Conservation (phyloP, 2,888 invertebrate genomes). For the Epirrhoe alternata region DNA sequence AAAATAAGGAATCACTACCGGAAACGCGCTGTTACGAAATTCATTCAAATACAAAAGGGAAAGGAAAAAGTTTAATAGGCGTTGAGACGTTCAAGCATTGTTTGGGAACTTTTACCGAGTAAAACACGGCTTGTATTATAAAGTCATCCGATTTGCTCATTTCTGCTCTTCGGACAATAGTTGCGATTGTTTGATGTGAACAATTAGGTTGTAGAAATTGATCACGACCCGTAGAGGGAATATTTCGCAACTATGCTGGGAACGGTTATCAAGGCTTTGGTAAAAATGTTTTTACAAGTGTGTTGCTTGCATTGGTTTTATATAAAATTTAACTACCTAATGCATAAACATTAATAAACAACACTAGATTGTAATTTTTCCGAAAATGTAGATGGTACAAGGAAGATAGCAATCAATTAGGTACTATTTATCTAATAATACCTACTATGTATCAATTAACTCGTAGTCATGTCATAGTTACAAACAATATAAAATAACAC, state of each 20-base stretch:
- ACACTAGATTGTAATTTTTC: too few relatives aligned
- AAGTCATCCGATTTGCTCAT: conserved; percentile 62
- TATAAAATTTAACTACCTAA: too few relatives aligned
- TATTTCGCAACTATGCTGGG: conserved; percentile 8
- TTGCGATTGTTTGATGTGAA: conserved; percentile 65
- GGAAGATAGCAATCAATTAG: too few relatives aligned
- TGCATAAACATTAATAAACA: too few relatives aligned
- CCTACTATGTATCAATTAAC: too few relatives aligned
- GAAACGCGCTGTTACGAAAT: conserved; percentile 57
- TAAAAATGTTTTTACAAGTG: not conserved
- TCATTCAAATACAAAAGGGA: conserved; percentile 69
- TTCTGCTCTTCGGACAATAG: conserved; percentile 65
- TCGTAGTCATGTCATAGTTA: too few relatives aligned
- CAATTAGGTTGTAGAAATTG: conserved; percentile 60
- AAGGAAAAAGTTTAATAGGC: conserved; percentile 71
- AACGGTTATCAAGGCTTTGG: not conserved
- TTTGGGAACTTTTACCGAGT: conserved; percentile 68
- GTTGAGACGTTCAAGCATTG: conserved; percentile 60
- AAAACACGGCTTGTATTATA: conserved; percentile 66
- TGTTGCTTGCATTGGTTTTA: too few relatives aligned
- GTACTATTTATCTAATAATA: too few relatives aligned
- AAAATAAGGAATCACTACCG: conserved; percentile 50
- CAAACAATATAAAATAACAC: too few relatives aligned
- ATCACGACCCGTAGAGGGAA: conserved; percentile 50
- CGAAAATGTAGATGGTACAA: too few relatives aligned